Percentiles rank a stretch among this genome's conserved stretches.
These are phyloP conservation scores for Synergus laeviventris DNA, from an alignment of 2,888 invertebrate species.

Conservation along the genomic window DNA sequence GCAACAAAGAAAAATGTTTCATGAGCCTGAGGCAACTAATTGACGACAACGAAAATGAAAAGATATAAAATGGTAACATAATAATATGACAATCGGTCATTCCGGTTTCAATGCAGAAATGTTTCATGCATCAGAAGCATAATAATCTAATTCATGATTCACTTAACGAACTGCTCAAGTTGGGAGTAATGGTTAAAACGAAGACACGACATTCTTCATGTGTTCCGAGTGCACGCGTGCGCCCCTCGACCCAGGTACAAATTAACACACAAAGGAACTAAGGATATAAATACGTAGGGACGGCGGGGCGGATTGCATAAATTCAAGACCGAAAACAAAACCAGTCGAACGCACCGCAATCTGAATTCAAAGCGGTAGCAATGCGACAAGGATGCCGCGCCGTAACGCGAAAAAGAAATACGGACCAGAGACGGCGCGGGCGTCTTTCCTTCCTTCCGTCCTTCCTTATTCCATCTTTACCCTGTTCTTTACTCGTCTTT, in stretches of 20 bases:
- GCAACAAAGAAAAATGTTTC: slow-evolving; percentile 76
- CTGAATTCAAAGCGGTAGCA: slow-evolving; percentile 71
- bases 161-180: slow-evolving; percentile 24
- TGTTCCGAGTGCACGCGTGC: slow-evolving; percentile 52
- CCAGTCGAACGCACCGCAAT: slow-evolving; percentile 69
- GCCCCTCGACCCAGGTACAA: slow-evolving; percentile 61
- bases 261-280: slow-evolving; percentile 75
- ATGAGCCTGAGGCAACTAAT: neutral
- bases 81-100: neutral
- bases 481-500: slow-evolving; percentile 4
- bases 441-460: slow-evolving; percentile 42
- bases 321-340: slow-evolving; percentile 66
- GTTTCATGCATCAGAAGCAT: neutral
- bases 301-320: slow-evolving; percentile 72
- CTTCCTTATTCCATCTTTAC: slow-evolving; percentile 12
- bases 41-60: neutral
- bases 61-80: neutral
- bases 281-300: slow-evolving; percentile 70
- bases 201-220: slow-evolving; percentile 46
- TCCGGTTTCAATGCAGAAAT: neutral
- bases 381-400: slow-evolving; percentile 51
- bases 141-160: slow-evolving; percentile 37
- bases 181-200: slow-evolving; percentile 31
- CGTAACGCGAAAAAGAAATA: slow-evolving; percentile 55
- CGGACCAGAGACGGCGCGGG: slow-evolving; percentile 42